Percentiles rank a stretch among this genome's conserved stretches.
Conservation (phyloP, 2,888 invertebrate genomes). For the Sipunculus nudus region DNA sequence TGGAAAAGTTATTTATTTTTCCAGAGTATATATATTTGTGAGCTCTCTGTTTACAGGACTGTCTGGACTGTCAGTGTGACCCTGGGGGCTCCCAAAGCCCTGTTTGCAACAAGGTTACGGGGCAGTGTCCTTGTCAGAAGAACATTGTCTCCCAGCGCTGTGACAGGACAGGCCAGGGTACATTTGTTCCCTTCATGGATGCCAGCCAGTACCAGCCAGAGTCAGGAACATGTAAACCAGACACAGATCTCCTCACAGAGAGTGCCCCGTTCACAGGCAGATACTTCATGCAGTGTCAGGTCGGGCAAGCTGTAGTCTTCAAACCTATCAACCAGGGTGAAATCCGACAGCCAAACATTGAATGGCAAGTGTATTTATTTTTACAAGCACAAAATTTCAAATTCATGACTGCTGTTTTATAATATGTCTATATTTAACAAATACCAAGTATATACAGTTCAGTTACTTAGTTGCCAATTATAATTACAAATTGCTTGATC, state of each 20-base stretch:
- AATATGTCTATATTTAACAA: too few relatives aligned
- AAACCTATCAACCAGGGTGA: not conserved
- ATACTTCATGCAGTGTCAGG: conserved; percentile 14
- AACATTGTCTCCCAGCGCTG: conserved; percentile 24
- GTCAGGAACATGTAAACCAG: conserved; percentile 20
- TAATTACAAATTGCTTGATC: too few relatives aligned
- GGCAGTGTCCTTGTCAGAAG: conserved; percentile 31
- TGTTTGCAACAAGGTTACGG: conserved; percentile 27
- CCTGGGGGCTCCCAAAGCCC: conserved; percentile 24
- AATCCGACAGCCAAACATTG: conserved; percentile 3
- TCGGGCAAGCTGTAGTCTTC: conserved; percentile 2
- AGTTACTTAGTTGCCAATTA: too few relatives aligned
- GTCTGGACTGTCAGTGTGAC: conserved; percentile 35
- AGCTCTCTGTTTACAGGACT: too few relatives aligned
- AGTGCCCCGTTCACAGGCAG: conserved; percentile 24
- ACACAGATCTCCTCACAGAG: conserved; percentile 14
- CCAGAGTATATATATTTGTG: too few relatives aligned
- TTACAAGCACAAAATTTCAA: too few relatives aligned
- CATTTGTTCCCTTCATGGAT: conserved; percentile 30
- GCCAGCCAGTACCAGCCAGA: conserved; percentile 23
- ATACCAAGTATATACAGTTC: too few relatives aligned
- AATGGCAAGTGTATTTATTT: too few relatives aligned
- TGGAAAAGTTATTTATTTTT: too few relatives aligned
- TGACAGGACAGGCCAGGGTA: conserved; percentile 6
- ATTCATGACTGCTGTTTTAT: too few relatives aligned